Base-by-base conservation (phyloP, 2,797 vertebrate species). In the Macropodus opercularis region DNA sequence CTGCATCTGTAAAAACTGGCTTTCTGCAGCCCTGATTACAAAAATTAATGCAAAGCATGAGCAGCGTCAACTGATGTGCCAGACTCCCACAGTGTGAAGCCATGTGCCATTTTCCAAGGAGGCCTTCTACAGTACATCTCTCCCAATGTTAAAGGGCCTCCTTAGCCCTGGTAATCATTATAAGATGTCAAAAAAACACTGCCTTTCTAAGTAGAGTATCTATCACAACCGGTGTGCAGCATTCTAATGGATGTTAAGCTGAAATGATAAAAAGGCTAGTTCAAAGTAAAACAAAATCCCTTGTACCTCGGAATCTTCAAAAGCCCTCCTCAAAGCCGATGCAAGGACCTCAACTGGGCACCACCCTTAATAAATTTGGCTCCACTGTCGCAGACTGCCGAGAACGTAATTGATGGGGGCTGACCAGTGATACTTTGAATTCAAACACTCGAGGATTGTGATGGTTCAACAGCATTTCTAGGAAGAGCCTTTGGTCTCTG, bases 381-480 rank as follows among this genome's bases (percentile, higher is more conserved):
- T 86, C 65, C 60, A 49, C 56, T 64, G 80, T 39, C 34, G 47
- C 52, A 48, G 31, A 74, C 75, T 81, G 87, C 84, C 85, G 89
- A 70, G 81, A 87, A 81, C 67, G 77, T 85, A 87, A 88, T 80
- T 81, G 85, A 89, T 85, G 84, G 79, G 72, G 78, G 71, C 46
- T 84, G 89, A 86, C 86, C 76, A 81, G 81, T 85, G 77, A 87
- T 81, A 81, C 73, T 60, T 72, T 79, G 81, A 85, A 87, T 71
- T 63, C 83, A 88, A 88, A 87, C 85, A 77, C 82, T 81, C 84
- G 78, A 83, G 80, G 74, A 84, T 85, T 89, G 80, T 85, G 86
- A 90, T 89, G 85, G 89, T 91, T 91, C 84, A 89, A 84, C 86
- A 83, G 77, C 65, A 66, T 89, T 91, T 89, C 83, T 79, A 79